These are phyloP conservation scores for Drosophila nigricruria DNA, from an alignment of 2,888 invertebrate species.

Conservation along the genomic window DNA sequence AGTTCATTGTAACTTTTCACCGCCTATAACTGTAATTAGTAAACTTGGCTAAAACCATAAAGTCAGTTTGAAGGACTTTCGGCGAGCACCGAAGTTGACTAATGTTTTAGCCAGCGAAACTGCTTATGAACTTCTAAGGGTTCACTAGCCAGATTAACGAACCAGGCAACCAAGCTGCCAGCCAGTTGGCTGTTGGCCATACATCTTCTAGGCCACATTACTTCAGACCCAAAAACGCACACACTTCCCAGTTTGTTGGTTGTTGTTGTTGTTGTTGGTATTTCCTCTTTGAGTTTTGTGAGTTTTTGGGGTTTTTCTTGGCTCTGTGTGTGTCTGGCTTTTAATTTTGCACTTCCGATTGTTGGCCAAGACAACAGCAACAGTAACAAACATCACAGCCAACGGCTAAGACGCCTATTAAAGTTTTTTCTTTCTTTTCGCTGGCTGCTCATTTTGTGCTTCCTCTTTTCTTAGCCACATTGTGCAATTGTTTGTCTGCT, in stretches of 20 bases:
- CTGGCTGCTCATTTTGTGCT: conserved; percentile 36
- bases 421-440: conserved; percentile 31
- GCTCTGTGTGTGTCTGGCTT: conserved; percentile 53
- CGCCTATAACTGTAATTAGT: conserved; percentile 30
- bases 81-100: conserved; percentile 33
- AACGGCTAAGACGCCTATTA: conserved; percentile 65
- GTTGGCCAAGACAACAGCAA: conserved; percentile 59
- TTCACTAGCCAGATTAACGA: conserved; percentile 39
- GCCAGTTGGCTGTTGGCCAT: conserved; percentile 10
- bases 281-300: conserved; percentile 9
- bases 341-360: conserved; percentile 79
- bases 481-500: conserved; percentile 60
- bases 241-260: conserved; percentile 16
- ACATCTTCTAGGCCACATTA: conserved; percentile 40
- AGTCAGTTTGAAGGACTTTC: conserved; percentile 46
- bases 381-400: conserved; percentile 27
- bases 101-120: conserved; percentile 25
- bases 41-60: conserved; percentile 26
- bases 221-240: conserved; percentile 20
- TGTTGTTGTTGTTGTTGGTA: conserved; percentile 11
- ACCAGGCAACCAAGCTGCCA: conserved; percentile 1
- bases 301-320: conserved; percentile 19
- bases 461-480: conserved; percentile 37
- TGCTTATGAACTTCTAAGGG: conserved; percentile 50
- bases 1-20: conserved; percentile 12